Conservation (phyloP, 2,797 vertebrate genomes). For the Pseudochirops cupreus region DNA sequence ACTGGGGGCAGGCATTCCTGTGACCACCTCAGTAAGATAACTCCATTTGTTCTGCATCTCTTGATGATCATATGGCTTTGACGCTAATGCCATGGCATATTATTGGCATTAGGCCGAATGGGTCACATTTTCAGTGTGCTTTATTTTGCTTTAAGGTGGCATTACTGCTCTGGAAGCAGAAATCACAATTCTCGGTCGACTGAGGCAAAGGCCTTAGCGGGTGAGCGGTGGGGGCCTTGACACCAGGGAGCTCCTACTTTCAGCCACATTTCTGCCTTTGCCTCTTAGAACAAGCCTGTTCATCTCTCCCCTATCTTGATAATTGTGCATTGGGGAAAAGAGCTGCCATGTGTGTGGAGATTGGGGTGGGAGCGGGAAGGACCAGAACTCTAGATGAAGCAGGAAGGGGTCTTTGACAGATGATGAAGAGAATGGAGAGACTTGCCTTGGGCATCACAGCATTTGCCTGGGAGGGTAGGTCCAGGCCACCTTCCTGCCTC, state of each 20-base stretch:
- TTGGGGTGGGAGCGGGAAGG: not conserved
- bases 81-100: not conserved
- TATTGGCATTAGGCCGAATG: constrained; percentile 29
- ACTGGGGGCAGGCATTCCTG: not conserved
- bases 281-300: not conserved
- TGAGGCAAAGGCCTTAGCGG: not conserved
- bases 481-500: not conserved
- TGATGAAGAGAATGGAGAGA: not conserved
- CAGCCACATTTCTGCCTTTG: not conserved
- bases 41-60: constrained; percentile 43
- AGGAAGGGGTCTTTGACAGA: not conserved
- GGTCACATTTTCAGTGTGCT: not conserved
- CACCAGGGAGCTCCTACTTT: not conserved
- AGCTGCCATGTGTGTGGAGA: not conserved
- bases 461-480: not conserved
- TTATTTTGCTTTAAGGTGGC: not conserved
- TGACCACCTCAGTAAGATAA: not conserved
- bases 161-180: not conserved
- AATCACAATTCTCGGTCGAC: not conserved
- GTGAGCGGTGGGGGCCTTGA: not conserved
- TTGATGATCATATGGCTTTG: constrained; percentile 67
- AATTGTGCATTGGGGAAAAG: not conserved
- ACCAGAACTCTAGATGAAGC: not conserved
- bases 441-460: not conserved
- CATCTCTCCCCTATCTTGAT: not conserved